Evolutionary conservation across 2,113 vertebrate genomes (phyloP).

Genomic region (Phalacrocorax pelagicus): DNA sequence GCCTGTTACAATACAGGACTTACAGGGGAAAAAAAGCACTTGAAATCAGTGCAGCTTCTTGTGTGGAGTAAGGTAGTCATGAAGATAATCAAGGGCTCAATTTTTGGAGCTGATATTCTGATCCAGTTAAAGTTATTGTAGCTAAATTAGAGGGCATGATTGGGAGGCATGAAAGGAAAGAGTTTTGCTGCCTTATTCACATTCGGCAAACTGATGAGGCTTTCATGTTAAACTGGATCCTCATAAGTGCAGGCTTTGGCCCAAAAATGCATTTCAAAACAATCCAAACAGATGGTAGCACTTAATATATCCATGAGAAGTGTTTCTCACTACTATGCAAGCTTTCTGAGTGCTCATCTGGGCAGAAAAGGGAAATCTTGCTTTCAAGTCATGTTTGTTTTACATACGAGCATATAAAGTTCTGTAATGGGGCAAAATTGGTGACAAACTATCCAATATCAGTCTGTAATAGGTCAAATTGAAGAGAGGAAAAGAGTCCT

Average conservation of each 20-base stretch:
- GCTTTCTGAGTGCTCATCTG: not conserved
- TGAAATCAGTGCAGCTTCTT: not conserved
- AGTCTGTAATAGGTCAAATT: not conserved
- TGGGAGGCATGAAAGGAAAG: slow-evolving; percentile 7
- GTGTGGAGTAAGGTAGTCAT: not conserved
- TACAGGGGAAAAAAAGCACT: not conserved
- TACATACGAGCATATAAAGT: not conserved
- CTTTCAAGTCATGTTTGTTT: slow-evolving; percentile 45
- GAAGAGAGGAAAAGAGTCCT: not conserved
- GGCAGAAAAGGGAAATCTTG: not conserved
- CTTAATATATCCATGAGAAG: slow-evolving; percentile 50
- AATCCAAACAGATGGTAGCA: slow-evolving; percentile 61
- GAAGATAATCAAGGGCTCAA: not conserved
- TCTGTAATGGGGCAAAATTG: not conserved
- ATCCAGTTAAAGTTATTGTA: not conserved
- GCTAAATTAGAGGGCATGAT: slow-evolving; percentile 17
- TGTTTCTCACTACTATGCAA: not conserved
- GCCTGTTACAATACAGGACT: not conserved
- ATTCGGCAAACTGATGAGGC: not conserved
- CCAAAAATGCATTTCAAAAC: slow-evolving; percentile 59
- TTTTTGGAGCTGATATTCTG: not conserved
- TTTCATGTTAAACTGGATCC: slow-evolving; percentile 50
- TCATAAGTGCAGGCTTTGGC: slow-evolving; percentile 52
- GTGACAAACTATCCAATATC: not conserved
- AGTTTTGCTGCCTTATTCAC: slow-evolving; percentile 10